Base-by-base conservation (phyloP, 2,888 invertebrate genomes). In the Agrochola circellaris region DNA sequence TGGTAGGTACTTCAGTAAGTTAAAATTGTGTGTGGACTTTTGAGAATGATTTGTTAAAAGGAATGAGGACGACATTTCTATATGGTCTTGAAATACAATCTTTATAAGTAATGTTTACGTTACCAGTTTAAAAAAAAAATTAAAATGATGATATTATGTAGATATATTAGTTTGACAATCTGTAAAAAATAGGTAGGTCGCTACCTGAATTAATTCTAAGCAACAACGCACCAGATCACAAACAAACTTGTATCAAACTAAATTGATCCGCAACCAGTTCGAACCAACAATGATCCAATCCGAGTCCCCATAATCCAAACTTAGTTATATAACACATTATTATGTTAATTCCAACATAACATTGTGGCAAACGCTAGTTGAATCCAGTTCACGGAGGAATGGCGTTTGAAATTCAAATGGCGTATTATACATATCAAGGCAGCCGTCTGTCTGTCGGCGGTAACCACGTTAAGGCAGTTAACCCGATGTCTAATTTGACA, bases 341-440 rank as follows among this genome's bases (percentile, higher is more conserved):
- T 86, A 89, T 88, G 86, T 84, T 89, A 88, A 88, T 85, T 73
- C 26, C 75, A 75, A 81, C 83, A 79, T 85, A 90, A 86, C 88
- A 86, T 87, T 86, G 81, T 75, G 84, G 87, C 87, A 84, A 81
- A 84, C 83, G 85, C 85, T 82, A 81, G 86, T 85, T 84, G 82
- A 85, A 89, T 84, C 82, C 87, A 84, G 83, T 89, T 87, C 86
- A 85, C 87, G 81, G 75, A 68, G 81, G 85, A 85, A 78, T 80
- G 81, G 75, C 83, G 89, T 92, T 92, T 91, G 91, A 90, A 91
- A 92, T 92, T 93, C 93, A 92, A 93, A 93, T 92, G 85, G 89
- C 90, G 85, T 88, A 90, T 91, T 90, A 91, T 90, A 91, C 90
- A 90, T 88, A 89, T 90, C 88, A 87, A 87, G 82, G 86, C 81